A percentile compares a stretch with the other conserved stretches of the same genome.
phyloP scores from a whole-genome alignment of 2,797 vertebrate genomes.

The Bovichtus variegatus region DNA sequence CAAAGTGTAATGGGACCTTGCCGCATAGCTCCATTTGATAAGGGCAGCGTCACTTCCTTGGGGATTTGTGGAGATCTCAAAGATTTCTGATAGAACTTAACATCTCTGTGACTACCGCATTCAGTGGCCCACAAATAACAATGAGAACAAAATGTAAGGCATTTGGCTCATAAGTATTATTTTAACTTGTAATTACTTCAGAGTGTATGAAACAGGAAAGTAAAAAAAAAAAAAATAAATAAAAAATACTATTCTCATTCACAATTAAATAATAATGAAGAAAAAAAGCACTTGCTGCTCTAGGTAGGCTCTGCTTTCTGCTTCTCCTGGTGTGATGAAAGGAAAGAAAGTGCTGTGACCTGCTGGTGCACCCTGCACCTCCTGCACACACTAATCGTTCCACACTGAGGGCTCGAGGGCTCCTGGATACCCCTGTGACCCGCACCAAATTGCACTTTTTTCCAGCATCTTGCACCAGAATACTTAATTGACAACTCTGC shows the following conservation, averaged over 20 bases:
- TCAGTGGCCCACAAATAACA: constrained; percentile 19
- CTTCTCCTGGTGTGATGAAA: constrained; percentile 22
- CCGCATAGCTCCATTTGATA: constrained; percentile 55
- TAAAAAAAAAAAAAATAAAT: no score
- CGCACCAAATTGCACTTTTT: constrained; percentile 43
- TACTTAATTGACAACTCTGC: constrained; percentile 30
- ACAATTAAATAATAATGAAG: constrained; percentile 30
- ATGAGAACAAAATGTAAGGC: not conserved
- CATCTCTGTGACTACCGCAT: constrained; percentile 45
- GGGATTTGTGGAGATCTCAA: constrained; percentile 35
- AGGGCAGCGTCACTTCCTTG: constrained; percentile 31
- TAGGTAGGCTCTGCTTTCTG: not conserved
- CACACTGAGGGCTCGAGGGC: constrained; percentile 28
- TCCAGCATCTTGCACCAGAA: constrained; percentile 39
- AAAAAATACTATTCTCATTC: constrained; percentile 16
- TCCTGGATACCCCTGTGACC: constrained; percentile 30
- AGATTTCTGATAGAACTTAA: constrained; percentile 38
- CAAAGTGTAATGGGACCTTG: constrained; percentile 41
- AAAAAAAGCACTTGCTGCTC: constrained; percentile 8
- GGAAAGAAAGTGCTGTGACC: constrained; percentile 37
- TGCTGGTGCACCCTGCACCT: constrained; percentile 18
- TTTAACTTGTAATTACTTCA: constrained; percentile 8
- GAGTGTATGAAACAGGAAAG: constrained; percentile 1
- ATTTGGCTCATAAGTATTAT: constrained; percentile 2
- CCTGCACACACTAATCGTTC: constrained; percentile 27